Percentiles rank a stretch among this genome's conserved stretches.
Conservation (phyloP, 2,888 invertebrate species). For the Lysandra coridon region DNA sequence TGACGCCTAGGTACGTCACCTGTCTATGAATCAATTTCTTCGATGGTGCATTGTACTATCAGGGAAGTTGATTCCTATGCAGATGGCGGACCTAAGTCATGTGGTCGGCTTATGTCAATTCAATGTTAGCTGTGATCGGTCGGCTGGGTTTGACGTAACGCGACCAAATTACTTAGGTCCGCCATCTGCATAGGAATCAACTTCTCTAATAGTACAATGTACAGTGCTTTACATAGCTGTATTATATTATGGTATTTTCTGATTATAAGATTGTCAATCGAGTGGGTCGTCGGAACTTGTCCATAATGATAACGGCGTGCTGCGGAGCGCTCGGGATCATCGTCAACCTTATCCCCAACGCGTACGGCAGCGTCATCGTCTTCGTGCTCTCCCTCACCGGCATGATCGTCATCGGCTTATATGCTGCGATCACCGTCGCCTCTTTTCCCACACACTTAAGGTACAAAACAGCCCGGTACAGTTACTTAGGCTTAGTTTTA, state of each 20-base stretch:
- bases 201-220: no score
- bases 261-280: slow-evolving; percentile 59
- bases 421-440: slow-evolving; percentile 77
- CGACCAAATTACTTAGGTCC: no score
- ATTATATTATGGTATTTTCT: neutral
- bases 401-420: slow-evolving; percentile 68
- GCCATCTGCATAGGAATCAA: no score
- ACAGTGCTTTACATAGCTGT: neutral
- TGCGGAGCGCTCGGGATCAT: slow-evolving; percentile 77
- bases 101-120: no score
- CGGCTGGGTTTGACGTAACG: no score
- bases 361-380: slow-evolving; percentile 78
- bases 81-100: no score
- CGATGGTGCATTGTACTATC: neutral
- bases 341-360: slow-evolving; percentile 81
- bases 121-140: no score
- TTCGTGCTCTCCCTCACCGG: slow-evolving; percentile 64
- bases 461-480: slow-evolving; percentile 42
- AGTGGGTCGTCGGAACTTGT: slow-evolving; percentile 78
- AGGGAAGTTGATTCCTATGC: no score
- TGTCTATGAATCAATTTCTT: neutral
- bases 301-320: slow-evolving; percentile 61
- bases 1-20: neutral
- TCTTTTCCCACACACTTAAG: slow-evolving; percentile 76
- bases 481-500: neutral